phyloP scores from a whole-genome alignment of 2,113 vertebrate species.

The Dicentrarchus labrax region DNA sequence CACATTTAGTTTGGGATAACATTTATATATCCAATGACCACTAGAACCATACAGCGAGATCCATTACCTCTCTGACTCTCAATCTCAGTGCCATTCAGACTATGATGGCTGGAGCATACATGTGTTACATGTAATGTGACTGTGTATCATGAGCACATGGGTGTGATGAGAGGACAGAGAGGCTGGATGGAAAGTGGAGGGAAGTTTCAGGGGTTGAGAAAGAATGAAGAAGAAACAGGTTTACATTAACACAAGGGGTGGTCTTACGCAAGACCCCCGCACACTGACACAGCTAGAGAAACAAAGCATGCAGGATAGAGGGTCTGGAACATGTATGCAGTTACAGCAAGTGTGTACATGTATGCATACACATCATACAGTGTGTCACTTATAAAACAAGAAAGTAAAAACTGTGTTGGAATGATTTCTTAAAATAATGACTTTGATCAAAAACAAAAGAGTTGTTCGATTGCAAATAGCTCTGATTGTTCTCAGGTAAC shows the following conservation, averaged over 20 bases:
- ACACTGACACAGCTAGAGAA: constrained; percentile 48
- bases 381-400: background rate
- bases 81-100: background rate
- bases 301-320: constrained; percentile 41
- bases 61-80: background rate
- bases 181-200: constrained; percentile 20
- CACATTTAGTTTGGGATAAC: constrained; percentile 42
- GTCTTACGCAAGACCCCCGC: constrained; percentile 55
- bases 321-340: constrained; percentile 13
- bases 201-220: constrained; percentile 20
- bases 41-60: background rate
- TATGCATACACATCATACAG: no score
- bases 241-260: constrained; percentile 63
- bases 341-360: background rate
- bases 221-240: constrained; percentile 43
- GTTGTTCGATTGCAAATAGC: no score
- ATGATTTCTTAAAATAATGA: background rate
- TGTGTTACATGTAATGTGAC: background rate
- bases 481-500: background rate
- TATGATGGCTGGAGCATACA: background rate
- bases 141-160: background rate
- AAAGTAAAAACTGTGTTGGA: no score
- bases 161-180: constrained; percentile 1
- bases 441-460: background rate
- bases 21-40: constrained; percentile 39